phyloP scores from a whole-genome alignment of 2,888 invertebrate genomes.

The Hirtodrosophila confusa region DNA sequence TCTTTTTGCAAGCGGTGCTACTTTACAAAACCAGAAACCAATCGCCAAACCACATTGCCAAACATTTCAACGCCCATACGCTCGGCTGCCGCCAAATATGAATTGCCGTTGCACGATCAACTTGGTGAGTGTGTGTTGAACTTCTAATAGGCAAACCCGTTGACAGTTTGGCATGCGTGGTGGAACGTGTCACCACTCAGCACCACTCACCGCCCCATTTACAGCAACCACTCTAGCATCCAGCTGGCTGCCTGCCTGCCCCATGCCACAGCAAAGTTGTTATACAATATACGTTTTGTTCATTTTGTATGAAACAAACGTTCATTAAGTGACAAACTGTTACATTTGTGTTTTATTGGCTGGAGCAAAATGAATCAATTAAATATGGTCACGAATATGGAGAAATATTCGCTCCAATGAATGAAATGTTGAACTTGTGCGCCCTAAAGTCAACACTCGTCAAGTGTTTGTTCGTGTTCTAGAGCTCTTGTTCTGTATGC shows the following conservation, averaged over 20 bases:
- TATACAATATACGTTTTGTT: conserved; percentile 38
- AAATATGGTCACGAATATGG: conserved; percentile 56
- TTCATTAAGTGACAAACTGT: conserved; percentile 40
- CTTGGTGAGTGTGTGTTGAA: conserved; percentile 22
- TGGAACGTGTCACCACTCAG: conserved; percentile 53
- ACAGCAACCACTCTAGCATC: conserved; percentile 34
- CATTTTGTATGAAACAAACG: conserved; percentile 34
- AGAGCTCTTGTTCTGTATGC: conserved; percentile 53
- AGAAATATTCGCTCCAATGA: conserved; percentile 43
- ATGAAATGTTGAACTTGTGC: conserved; percentile 57
- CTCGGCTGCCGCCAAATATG: conserved; percentile 35
- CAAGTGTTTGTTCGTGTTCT: conserved; percentile 73
- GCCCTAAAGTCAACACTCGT: conserved; percentile 43
- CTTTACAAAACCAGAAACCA: conserved; percentile 16
- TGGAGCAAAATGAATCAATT: conserved; percentile 65
- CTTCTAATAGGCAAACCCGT: conserved; percentile 53
- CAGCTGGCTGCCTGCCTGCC: neutral
- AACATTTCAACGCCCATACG: conserved; percentile 63
- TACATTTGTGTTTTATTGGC: conserved; percentile 26
- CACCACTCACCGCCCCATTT: conserved; percentile 55
- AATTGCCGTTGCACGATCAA: conserved; percentile 21
- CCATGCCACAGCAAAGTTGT: conserved; percentile 40
- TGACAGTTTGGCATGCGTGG: conserved; percentile 29
- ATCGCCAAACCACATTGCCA: conserved; percentile 36
- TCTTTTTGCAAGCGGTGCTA: conserved; percentile 5